A percentile compares a stretch with the other conserved stretches of the same genome.
These are phyloP conservation scores for Sclerodermus sp. DNA, from an alignment of 2,888 invertebrate species.

Conservation along the genomic window DNA sequence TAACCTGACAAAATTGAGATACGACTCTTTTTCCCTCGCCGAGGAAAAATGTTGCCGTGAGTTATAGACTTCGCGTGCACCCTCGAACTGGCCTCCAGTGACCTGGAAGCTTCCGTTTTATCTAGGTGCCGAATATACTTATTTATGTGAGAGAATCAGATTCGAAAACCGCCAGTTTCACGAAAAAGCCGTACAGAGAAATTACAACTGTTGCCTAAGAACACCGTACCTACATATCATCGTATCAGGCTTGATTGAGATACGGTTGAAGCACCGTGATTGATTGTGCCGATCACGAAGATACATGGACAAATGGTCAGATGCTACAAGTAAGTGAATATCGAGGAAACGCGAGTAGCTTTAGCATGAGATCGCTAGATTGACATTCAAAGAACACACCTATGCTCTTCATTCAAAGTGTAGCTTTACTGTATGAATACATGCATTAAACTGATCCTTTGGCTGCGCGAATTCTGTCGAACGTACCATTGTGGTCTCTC, in stretches of 20 bases:
- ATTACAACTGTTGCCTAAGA: too few relatives aligned
- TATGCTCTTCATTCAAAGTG: conserved; percentile 33
- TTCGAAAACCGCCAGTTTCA: conserved; percentile 16
- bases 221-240: too few relatives aligned
- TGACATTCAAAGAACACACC: conserved; percentile 14
- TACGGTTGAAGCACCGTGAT: not conserved
- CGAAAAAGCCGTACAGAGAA: too few relatives aligned
- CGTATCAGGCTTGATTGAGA: too few relatives aligned
- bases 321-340: too few relatives aligned
- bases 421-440: conserved; percentile 41
- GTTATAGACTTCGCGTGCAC: conserved; percentile 40
- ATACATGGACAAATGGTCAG: conserved; percentile 4
- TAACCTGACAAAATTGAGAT: conserved; percentile 35
- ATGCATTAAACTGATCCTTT: conserved; percentile 39
- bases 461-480: too few relatives aligned
- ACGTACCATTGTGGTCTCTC: conserved; percentile 10
- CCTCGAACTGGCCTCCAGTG: conserved; percentile 13
- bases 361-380: conserved; percentile 20
- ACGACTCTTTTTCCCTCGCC: conserved; percentile 17
- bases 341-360: conserved; percentile 15
- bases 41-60: conserved; percentile 20
- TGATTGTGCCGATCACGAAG: conserved; percentile 1
- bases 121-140: conserved; percentile 26
- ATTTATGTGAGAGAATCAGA: conserved; percentile 42
- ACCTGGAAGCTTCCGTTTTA: conserved; percentile 22